A percentile compares a stretch with the other conserved stretches of the same genome.
Evolutionary conservation across 1,140 invertebrate genomes (phyloP).

Genomic region (Diorhabda carinulata): DNA sequence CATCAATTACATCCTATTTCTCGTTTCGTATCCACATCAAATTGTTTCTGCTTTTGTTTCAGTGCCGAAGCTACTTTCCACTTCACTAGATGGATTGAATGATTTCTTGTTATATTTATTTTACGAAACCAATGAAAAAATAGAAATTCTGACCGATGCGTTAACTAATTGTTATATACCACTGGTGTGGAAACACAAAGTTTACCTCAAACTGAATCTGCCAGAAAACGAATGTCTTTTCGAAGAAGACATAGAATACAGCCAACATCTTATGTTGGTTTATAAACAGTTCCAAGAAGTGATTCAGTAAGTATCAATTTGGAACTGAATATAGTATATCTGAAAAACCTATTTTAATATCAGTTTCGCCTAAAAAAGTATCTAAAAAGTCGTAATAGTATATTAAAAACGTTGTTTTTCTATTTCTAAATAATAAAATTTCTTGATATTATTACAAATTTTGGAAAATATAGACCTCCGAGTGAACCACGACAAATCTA

Average conservation of each 20-base stretch:
- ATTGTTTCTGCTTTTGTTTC: not conserved
- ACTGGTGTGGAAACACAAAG: not conserved
- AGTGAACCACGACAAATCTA: too few species aligned
- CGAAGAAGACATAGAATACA: not conserved
- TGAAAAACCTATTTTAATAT: not conserved
- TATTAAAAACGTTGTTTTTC: too few species aligned
- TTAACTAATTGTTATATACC: not conserved
- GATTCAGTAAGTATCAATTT: constrained; percentile 4
- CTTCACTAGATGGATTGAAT: not conserved
- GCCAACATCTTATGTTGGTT: not conserved
- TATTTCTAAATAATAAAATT: too few species aligned
- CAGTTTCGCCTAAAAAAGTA: too few species aligned
- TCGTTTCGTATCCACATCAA: not conserved
- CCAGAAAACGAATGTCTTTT: not conserved
- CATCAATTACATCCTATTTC: too few species aligned
- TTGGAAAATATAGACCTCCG: too few species aligned
- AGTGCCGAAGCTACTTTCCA: not conserved
- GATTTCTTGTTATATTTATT: not conserved
- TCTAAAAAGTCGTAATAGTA: too few species aligned
- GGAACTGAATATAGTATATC: not conserved
- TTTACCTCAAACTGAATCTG: not conserved
- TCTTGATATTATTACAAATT: too few species aligned
- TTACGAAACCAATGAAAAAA: not conserved
- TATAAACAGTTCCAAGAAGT: not conserved
- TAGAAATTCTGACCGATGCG: not conserved